Base-by-base conservation (phyloP, 2,888 invertebrate species). In the Heliconius ethilla region DNA sequence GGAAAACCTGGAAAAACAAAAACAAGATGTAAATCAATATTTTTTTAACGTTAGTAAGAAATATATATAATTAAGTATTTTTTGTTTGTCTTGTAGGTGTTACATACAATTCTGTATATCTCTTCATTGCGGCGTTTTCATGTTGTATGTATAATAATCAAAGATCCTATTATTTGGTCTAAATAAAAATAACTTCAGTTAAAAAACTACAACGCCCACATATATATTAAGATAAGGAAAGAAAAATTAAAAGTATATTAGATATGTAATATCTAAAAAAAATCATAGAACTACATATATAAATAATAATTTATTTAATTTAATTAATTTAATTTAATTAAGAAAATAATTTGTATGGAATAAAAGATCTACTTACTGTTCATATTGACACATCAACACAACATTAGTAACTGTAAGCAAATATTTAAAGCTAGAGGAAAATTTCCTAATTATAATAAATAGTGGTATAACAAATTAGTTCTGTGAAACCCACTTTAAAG, bases 381-480 rank as follows among this genome's bases (percentile, higher is more conserved):
- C 69, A 69, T 69, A 40, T 40, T 69, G 69, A 25, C 37, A 69
- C 69, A 45, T 45, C 45, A 15, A 40, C 37, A 45, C 37, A 7
- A 40, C 37, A 67, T 22, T 2, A 15, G 25, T 25, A 69, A 25
- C 40, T 25, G 25, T 40, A 69, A 25, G 40, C 37, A 25, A 45
- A 40, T 15, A 45, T 25, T 27, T 25, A 67, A 1, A 40, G 13
- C 37, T 25, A 69, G 13, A 40, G 69, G 69, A 69, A 45, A 69
- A 69, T 37, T 18, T 40, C 69, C n/a, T 3, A 9, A 40, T 15
- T n/a, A 69, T n/a, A 40, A n/a, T n/a, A 7, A 55, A n/a, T n/a
- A 55, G 22, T 11, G 2, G 22, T 51, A 51, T 55, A 10, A 67
- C 15, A 6, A 40, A 40, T 25, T 27, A 27, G 13, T 13, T 27